These are phyloP conservation scores for Orgyia antiqua DNA, from an alignment of 2,888 invertebrate genomes.

Conservation along the genomic window DNA sequence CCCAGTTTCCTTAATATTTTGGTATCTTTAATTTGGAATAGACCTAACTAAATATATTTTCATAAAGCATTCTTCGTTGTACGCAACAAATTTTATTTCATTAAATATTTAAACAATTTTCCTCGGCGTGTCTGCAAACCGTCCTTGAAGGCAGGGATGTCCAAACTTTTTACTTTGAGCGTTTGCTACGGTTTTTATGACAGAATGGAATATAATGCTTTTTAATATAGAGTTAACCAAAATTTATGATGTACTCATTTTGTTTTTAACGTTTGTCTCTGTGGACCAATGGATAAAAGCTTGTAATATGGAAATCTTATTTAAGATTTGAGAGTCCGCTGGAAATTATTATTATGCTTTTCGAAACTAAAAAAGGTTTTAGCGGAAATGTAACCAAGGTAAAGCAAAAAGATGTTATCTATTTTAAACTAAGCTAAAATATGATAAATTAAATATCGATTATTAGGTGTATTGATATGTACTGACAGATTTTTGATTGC, in stretches of 20 bases:
- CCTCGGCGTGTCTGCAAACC: slow-evolving; percentile 9
- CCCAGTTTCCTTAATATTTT: not conserved
- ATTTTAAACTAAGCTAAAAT: too few relatives aligned
- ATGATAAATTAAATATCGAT: too few relatives aligned
- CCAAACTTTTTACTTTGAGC: slow-evolving; percentile 7
- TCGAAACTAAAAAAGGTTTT: too few relatives aligned
- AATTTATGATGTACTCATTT: not conserved
- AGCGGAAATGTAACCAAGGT: too few relatives aligned
- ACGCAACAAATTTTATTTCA: slow-evolving; percentile 32
- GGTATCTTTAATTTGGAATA: not conserved
- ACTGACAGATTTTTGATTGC: too few relatives aligned
- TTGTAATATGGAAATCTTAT: too few relatives aligned
- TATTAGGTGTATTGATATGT: too few relatives aligned
- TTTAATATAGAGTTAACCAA: not conserved
- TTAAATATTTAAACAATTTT: slow-evolving; percentile 40
- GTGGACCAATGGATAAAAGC: too few relatives aligned
- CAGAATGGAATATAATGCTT: not conserved
- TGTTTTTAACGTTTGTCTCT: not conserved
- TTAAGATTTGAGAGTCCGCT: too few relatives aligned
- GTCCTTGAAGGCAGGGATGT: slow-evolving; percentile 21
- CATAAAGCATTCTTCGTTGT: slow-evolving; percentile 34
- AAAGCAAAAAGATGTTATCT: too few relatives aligned
- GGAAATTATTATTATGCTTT: too few relatives aligned
- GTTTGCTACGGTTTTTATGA: not conserved
- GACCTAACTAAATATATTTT: slow-evolving; percentile 20